Evolutionary conservation across 2,113 vertebrate species (phyloP), one percentile per base, ranked within the genome.

Genomic region (Miniopterus natalensis): DNA sequence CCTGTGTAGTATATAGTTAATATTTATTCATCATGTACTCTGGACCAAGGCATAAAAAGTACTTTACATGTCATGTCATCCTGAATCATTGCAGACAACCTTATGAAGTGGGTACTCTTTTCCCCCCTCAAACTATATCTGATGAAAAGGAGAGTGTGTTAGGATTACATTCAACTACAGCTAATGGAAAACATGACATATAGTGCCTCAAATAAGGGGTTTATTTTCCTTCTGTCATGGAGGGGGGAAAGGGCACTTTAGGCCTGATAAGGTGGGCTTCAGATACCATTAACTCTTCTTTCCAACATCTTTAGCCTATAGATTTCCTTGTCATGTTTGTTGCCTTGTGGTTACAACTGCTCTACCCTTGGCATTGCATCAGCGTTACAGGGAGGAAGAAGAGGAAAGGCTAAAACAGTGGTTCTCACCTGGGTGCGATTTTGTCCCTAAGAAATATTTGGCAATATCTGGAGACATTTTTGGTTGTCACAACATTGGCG

Each of bases 301-400:
- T 90, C 31, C 31, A 25, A 20, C 77, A 15, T 94, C 21, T 75
- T 86, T 71, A 63, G 71, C 71, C 25, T 49, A 31, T 63, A 83
- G 27, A 68, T 84, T 92, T 94, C 21, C 83, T 94, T 31, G n/a
- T 95, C n/a, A 31, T 6, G 18, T 80, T 87, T 79, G 31, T 79
- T 93, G 84, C 80, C 36, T 36, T 96, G 9, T 96, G 36, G 10
- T 71, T 94, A 31, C 29, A 89, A 71, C 15, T 94, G 36, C 8
- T 75, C 61, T 73, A 42, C 78, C 27, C 68, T 45, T 70, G 65
- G 70, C 45, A 53, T 66, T 84, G 42, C 8, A 31, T 71, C 61
- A 49, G 40, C 55, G 51, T n/a, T 88, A 68, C 42, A 66, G 80
- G 89, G 90, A 89, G 59, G 78, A 63, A 36, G 45, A 85, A 31